These are phyloP conservation scores for Allolobophora icterica DNA, from an alignment of 2,888 invertebrate genomes.

Conservation along the genomic window DNA sequence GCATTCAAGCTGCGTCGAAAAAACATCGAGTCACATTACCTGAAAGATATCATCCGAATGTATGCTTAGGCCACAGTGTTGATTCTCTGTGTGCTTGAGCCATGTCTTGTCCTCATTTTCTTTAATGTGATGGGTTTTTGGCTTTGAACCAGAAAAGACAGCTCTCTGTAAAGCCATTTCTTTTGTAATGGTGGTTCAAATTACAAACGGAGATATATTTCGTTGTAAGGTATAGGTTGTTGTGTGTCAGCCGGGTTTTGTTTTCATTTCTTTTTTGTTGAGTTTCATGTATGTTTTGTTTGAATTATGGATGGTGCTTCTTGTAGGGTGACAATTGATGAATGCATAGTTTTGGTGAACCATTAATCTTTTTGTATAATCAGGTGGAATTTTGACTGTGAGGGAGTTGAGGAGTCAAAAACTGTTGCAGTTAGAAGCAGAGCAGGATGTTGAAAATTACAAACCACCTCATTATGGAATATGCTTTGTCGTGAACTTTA, in stretches of 20 bases:
- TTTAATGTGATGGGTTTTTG: neutral
- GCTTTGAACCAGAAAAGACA: neutral
- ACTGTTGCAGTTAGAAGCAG: neutral
- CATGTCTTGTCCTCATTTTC: neutral
- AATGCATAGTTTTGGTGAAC: neutral
- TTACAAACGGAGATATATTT: slow-evolving; percentile 8
- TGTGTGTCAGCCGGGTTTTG: slow-evolving; percentile 12
- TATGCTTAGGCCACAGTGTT: slow-evolving; percentile 67
- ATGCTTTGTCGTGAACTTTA: neutral
- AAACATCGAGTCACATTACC: slow-evolving; percentile 91
- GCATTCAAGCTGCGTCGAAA: slow-evolving; percentile 96
- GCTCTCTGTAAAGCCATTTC: neutral
- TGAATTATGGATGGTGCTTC: slow-evolving; percentile 7
- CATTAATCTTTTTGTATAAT: neutral
- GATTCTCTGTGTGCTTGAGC: neutral
- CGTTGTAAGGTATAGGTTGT: neutral
- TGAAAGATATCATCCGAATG: slow-evolving; percentile 89
- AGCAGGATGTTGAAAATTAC: neutral
- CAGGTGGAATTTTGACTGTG: neutral
- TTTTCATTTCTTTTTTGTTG: neutral
- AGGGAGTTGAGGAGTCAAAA: neutral
- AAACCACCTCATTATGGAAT: too few relatives aligned
- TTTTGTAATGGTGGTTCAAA: neutral
- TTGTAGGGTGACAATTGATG: neutral
- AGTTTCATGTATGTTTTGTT: neutral